Evolutionary conservation across 2,888 invertebrate species (phyloP).

Genomic region (Rotaria magnacalcarata): DNA sequence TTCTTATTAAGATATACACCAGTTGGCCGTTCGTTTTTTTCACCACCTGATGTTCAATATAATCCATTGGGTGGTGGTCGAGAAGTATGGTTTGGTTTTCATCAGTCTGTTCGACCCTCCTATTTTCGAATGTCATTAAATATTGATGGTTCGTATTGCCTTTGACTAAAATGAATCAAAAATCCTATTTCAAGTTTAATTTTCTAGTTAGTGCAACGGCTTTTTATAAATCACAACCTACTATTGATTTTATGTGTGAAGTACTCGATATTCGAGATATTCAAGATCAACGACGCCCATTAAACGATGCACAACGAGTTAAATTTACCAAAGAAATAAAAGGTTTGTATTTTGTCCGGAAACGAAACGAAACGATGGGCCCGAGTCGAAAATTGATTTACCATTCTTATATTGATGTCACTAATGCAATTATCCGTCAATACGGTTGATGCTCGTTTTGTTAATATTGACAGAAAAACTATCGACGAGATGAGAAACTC

Average conservation of each 20-base stretch:
- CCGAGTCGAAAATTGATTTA: too few species aligned
- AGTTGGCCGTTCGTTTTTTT: slow-evolving; percentile 97
- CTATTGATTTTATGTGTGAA: slow-evolving; percentile 99
- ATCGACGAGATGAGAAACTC: too few species aligned
- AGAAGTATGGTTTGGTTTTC: slow-evolving; percentile 99
- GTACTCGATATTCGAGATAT: slow-evolving; percentile 74
- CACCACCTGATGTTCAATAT: slow-evolving; percentile 85
- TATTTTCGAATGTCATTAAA: slow-evolving; percentile 99
- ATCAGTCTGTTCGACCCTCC: slow-evolving; percentile 95
- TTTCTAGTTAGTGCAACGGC: slow-evolving; percentile 86
- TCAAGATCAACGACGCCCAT: slow-evolving; percentile 86
- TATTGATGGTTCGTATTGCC: slow-evolving; percentile 68
- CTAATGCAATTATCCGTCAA: too few species aligned
- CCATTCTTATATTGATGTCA: too few species aligned
- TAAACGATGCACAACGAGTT: slow-evolving; percentile 95
- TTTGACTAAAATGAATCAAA: too few species aligned
- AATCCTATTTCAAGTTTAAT: neutral
- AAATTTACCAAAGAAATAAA: slow-evolving; percentile 99
- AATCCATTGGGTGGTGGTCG: slow-evolving; percentile 90
- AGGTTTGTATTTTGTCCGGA: slow-evolving; percentile 60
- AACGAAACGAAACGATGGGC: too few species aligned
- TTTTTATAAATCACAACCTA: slow-evolving; percentile 98
- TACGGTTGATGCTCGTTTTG: too few species aligned
- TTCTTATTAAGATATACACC: slow-evolving; percentile 73
- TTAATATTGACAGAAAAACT: too few species aligned